Evolutionary conservation across 2,888 invertebrate genomes (phyloP).

Genomic region (Sycophila texana): DNA sequence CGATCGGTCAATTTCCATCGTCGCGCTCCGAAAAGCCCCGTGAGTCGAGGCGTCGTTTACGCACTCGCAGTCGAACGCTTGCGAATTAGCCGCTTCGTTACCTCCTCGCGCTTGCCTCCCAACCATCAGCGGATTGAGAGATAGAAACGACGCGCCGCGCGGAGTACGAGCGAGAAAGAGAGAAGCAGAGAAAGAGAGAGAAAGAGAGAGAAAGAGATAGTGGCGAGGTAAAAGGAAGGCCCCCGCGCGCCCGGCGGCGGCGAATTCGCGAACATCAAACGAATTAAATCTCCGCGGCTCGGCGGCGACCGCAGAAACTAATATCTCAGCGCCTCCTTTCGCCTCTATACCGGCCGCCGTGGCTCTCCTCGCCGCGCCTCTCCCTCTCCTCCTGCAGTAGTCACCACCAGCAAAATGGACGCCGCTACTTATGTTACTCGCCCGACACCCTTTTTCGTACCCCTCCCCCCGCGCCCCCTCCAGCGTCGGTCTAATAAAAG

Average conservation of each 20-base stretch:
- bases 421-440: conserved; percentile 52
- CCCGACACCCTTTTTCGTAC: conserved; percentile 43
- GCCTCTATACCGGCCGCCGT: conserved; percentile 52
- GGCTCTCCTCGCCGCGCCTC: conserved; percentile 48
- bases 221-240: conserved; percentile 56
- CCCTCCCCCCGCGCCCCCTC: conserved; percentile 33
- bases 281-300: conserved; percentile 74
- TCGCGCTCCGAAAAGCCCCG: conserved; percentile 62
- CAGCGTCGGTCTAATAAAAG: conserved; percentile 29
- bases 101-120: not conserved
- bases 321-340: conserved; percentile 69
- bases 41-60: conserved; percentile 9
- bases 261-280: conserved; percentile 75
- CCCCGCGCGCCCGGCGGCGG: conserved; percentile 65
- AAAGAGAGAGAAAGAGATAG: conserved; percentile 28
- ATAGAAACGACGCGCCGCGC: not conserved
- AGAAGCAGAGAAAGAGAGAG: conserved; percentile 13
- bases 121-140: conserved; percentile 5
- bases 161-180: conserved; percentile 7
- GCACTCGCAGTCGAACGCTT: not conserved
- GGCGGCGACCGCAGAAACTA: conserved; percentile 76
- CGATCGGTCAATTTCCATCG: conserved; percentile 58
- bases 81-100: not conserved
- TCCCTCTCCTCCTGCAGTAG: conserved; percentile 53
- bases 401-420: conserved; percentile 56